phyloP scores from a whole-genome alignment of 2,797 vertebrate species.

The Pangasius mekongensis region DNA sequence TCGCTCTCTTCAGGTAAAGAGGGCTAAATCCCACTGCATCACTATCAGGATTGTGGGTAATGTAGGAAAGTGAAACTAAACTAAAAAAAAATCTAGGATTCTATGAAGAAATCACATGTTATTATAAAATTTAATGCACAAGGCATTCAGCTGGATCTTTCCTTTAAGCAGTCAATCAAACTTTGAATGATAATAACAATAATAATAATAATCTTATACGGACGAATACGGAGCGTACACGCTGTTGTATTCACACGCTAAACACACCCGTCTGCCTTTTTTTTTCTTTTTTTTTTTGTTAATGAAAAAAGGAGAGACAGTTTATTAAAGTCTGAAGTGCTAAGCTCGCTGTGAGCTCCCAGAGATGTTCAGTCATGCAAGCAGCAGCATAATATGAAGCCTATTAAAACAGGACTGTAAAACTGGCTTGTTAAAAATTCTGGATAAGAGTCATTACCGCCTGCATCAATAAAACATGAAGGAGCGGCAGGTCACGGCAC shows the following conservation, averaged over 20 bases:
- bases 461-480: conserved; percentile 59
- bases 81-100: neutral
- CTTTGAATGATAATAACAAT: neutral
- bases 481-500: conserved; percentile 48
- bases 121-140: neutral
- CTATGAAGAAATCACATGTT: neutral
- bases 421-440: conserved; percentile 51
- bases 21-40: neutral
- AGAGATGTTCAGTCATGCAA: conserved; percentile 54
- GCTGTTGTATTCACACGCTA: neutral
- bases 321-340: conserved; percentile 21
- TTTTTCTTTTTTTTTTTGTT: neutral
- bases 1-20: neutral
- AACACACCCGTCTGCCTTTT: neutral
- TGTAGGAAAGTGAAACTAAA: neutral
- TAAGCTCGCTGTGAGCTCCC: conserved; percentile 19
- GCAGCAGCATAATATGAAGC: conserved; percentile 34
- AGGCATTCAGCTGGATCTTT: neutral
- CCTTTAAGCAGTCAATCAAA: neutral
- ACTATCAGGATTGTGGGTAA: neutral
- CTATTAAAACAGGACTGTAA: conserved; percentile 41
- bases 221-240: neutral
- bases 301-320: neutral
- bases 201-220: neutral
- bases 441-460: conserved; percentile 43